Percentiles rank a stretch among this genome's conserved stretches.
phyloP scores from a whole-genome alignment of 2,113 vertebrate species.

The Sorex fumeus region DNA sequence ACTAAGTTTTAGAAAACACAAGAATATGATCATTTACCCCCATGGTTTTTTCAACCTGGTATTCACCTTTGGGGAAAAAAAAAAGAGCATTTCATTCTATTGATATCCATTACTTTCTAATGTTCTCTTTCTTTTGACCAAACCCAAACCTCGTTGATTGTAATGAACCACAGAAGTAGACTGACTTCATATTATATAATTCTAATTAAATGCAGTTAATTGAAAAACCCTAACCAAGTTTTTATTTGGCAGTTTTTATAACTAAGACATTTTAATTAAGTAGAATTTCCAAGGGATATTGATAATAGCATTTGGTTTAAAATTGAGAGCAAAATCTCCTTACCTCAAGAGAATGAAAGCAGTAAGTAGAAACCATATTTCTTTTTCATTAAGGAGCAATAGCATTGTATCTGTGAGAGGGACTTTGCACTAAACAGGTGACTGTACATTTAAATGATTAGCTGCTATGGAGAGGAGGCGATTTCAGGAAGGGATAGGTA shows the following conservation, averaged over 20 bases:
- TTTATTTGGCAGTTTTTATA: slow-evolving; percentile 81
- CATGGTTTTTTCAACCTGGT: not conserved
- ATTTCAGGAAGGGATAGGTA: not conserved
- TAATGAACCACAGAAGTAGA: slow-evolving; percentile 42
- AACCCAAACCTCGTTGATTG: slow-evolving; percentile 59
- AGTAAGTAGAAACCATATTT: not conserved
- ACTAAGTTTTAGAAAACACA: too few species aligned
- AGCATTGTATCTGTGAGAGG: not conserved
- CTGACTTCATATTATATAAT: slow-evolving; percentile 18
- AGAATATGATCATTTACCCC: too few species aligned
- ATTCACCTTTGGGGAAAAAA: not conserved
- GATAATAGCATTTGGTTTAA: slow-evolving; percentile 73
- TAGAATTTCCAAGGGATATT: slow-evolving; percentile 75
- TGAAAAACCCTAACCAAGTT: slow-evolving; percentile 77
- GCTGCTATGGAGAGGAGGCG: not conserved
- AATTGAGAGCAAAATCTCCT: slow-evolving; percentile 71
- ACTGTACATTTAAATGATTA: not conserved
- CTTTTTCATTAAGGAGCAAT: slow-evolving; percentile 20
- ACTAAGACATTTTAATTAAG: slow-evolving; percentile 76
- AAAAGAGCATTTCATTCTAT: slow-evolving; percentile 1
- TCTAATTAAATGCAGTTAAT: slow-evolving; percentile 81
- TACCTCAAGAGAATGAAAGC: slow-evolving; percentile 51
- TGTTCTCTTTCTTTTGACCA: slow-evolving; percentile 69
- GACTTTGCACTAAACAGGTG: too few species aligned
- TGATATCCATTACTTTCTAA: slow-evolving; percentile 49